Evolutionary conservation across 2,888 invertebrate species (phyloP), one percentile per base, ranked within the genome.

Genomic region (Spodoptera exigua): DNA sequence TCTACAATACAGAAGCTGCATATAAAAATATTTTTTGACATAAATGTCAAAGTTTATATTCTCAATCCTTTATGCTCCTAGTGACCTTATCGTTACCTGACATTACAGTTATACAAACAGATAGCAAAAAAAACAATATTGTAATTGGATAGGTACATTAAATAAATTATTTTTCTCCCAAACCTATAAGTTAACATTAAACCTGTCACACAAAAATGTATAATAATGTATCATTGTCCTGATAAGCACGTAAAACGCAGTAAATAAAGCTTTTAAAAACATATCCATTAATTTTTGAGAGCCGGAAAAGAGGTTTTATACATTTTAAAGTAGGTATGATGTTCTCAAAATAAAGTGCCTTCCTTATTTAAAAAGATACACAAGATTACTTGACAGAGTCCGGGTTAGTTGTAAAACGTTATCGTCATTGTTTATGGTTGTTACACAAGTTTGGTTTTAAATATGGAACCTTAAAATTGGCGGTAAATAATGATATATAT

Each of bases 231-330:
- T 75, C 76, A 46, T 61, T 58, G 48, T 21, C 46, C 17, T 17
- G 45, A 46, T 65, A 70, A 53, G 13, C 34, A 7, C n/a, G 5
- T 36, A 7, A n/a, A 4, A 35, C 13, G 36, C 43, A 14, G 44
- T 76, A 64, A 74, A 69, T 61, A 58, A 69, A 13, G 5, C 43
- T 55, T 57, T 69, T 74, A 59, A 61, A 73, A 74, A 69, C 51
- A 61, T 62, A 45, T 49, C 52, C 61, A 65, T 66, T 66, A 58
- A 55, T 4, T 69, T 74, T 66, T 62, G 41, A 62, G 44, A 74
- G 32, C 49, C 74, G 78, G 71, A 75, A 75, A 68, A 59, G 58
- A 49, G 45, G 35, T 53, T 49, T 45, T 27, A 21, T 47, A 13
- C 34, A n/a, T 37, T 18, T 52, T 45, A 61, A 71, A 75, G 55